phyloP scores from a whole-genome alignment of 2,113 vertebrate species.

The Calidris pygmaea region DNA sequence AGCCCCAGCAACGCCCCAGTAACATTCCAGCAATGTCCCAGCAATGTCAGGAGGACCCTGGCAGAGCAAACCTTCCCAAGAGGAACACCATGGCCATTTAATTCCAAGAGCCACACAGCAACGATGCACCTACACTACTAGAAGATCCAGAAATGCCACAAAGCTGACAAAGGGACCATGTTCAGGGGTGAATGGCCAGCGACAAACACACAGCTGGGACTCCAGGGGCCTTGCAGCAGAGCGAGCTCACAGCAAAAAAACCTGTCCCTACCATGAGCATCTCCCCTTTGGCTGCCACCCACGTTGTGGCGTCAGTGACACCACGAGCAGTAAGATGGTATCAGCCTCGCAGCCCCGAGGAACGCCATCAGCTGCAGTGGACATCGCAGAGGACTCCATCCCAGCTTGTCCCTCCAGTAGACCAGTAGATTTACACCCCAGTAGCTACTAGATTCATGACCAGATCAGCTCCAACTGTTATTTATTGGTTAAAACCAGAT shows the following conservation, averaged over 20 bases:
- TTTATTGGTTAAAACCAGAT: not conserved
- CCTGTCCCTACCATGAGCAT: not conserved
- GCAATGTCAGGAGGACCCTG: not conserved
- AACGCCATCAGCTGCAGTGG: not conserved
- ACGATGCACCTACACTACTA: not conserved
- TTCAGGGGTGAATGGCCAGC: not conserved
- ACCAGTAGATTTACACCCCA: not conserved
- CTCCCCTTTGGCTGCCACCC: not conserved
- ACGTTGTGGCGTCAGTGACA: accelerated
- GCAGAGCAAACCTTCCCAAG: not conserved
- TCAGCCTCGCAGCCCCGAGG: not conserved
- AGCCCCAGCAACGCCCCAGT: not conserved
- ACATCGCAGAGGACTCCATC: not conserved
- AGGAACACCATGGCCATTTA: accelerated
- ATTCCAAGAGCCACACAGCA: accelerated
- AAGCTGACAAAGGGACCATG: not conserved
- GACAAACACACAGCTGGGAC: not conserved
- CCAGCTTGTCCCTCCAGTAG: not conserved
- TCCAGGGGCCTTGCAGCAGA: not conserved
- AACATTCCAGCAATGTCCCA: not conserved
- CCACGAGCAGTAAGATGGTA: accelerated
- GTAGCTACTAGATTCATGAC: not conserved
- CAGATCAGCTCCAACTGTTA: not conserved
- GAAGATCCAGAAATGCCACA: not conserved
- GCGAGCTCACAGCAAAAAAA: accelerated